Evolutionary conservation across 2,888 invertebrate species (phyloP).

Genomic region (Fabriciana adippe): DNA sequence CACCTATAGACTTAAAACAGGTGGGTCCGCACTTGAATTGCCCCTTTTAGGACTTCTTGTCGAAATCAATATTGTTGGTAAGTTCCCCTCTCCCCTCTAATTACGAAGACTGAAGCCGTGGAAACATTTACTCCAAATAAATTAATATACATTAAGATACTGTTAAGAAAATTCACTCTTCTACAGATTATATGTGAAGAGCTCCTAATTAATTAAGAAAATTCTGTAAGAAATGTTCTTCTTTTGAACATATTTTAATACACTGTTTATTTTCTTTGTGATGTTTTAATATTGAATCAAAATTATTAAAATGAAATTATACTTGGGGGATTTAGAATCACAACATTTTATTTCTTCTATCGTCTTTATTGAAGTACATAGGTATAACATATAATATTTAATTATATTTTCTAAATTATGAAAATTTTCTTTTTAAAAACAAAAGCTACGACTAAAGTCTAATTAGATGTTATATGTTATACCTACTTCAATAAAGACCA

Average conservation of each 20-base stretch:
- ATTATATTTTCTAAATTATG: too few species aligned
- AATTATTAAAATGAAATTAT: not conserved
- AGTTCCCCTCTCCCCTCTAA: conserved; percentile 30
- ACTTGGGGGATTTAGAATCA: too few species aligned
- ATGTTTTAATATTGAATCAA: not conserved
- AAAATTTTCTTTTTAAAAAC: too few species aligned
- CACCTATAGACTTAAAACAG: conserved; percentile 47
- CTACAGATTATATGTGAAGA: conserved; percentile 6
- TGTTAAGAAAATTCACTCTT: conserved; percentile 13
- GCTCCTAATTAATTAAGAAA: conserved; percentile 23
- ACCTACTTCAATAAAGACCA: too few species aligned
- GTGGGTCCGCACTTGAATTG: conserved; percentile 46
- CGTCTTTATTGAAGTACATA: too few species aligned
- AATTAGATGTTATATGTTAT: too few species aligned
- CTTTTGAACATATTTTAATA: not conserved
- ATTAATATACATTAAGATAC: conserved; percentile 17
- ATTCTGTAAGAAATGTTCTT: not conserved
- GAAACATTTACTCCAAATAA: conserved; percentile 24
- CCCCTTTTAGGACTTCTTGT: conserved; percentile 44
- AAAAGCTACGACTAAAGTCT: too few species aligned
- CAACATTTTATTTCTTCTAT: too few species aligned
- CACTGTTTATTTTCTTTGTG: not conserved
- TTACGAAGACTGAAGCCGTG: conserved; percentile 24
- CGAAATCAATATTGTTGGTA: conserved; percentile 38
- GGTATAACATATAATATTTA: too few species aligned